A percentile compares a stretch with the other conserved stretches of the same genome.
Conservation (phyloP, 1,140 invertebrate species). For the Temnothorax nylanderi region DNA sequence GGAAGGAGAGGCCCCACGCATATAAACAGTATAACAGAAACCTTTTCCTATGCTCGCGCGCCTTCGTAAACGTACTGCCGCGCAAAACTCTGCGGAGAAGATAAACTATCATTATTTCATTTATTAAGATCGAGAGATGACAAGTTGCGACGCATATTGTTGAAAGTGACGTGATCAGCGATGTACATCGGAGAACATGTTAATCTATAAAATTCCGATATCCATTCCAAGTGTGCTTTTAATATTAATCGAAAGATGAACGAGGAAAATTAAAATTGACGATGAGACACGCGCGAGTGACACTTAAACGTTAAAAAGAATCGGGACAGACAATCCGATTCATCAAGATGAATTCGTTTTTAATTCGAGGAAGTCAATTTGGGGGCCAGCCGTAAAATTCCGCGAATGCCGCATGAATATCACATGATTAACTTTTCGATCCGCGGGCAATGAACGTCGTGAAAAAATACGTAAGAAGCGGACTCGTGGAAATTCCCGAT, state of each 20-base stretch:
- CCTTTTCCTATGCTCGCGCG: conserved; percentile 62
- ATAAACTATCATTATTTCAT: background rate
- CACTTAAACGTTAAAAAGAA: background rate
- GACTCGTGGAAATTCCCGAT: conserved; percentile 24
- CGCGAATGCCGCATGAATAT: background rate
- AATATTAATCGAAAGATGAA: background rate
- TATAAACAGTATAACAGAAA: conserved; percentile 79
- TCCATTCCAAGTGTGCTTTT: background rate
- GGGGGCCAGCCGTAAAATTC: background rate
- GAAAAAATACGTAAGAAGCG: background rate
- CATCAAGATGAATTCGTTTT: background rate
- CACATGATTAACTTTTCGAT: conserved; percentile 21
- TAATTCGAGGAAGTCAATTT: background rate
- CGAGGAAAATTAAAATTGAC: background rate
- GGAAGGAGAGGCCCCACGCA: conserved; percentile 78
- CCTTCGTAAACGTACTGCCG: conserved; percentile 48
- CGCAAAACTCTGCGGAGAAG: conserved; percentile 67
- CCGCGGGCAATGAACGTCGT: background rate
- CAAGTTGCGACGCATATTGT: too few species aligned
- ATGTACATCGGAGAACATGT: background rate
- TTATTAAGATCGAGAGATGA: background rate
- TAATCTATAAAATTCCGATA: background rate
- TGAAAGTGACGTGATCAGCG: background rate
- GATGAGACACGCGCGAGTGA: too few species aligned
- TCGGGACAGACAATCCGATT: background rate